phyloP scores from a whole-genome alignment of 2,797 vertebrate species.

The Poecilia velifera region DNA sequence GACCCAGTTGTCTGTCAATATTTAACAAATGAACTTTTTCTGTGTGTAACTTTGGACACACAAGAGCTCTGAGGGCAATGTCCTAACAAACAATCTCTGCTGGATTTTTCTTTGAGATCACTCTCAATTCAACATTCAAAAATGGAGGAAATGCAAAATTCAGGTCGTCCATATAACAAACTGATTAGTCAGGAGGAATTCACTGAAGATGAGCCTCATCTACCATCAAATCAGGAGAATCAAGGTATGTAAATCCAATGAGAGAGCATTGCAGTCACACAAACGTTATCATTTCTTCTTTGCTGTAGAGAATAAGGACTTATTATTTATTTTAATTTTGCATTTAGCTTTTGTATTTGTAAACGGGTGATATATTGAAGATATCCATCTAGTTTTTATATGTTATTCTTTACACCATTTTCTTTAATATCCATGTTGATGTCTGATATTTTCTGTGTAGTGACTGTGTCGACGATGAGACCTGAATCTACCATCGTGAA shows the following conservation, averaged over 20 bases:
- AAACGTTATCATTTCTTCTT: background rate
- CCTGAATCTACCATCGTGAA: constrained; percentile 26
- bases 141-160: constrained; percentile 56
- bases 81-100: constrained; percentile 54
- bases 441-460: constrained; percentile 45
- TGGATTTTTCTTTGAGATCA: constrained; percentile 8
- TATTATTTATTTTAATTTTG: background rate
- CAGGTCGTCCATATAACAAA: constrained; percentile 42
- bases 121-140: constrained; percentile 29
- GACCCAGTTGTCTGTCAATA: constrained; percentile 51
- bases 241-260: constrained; percentile 49
- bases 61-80: constrained; percentile 60
- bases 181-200: constrained; percentile 41
- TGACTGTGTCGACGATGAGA: constrained; percentile 62
- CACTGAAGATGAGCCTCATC: constrained; percentile 28
- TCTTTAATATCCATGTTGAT: background rate
- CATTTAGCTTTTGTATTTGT: background rate
- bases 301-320: background rate
- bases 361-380: background rate
- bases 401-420: background rate
- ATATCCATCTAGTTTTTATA: background rate
- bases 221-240: constrained; percentile 43
- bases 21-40: constrained; percentile 64
- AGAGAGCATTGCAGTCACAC: background rate
- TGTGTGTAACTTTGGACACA: constrained; percentile 47